Conservation (phyloP, 2,113 vertebrate genomes). For the Crocuta crocuta region DNA sequence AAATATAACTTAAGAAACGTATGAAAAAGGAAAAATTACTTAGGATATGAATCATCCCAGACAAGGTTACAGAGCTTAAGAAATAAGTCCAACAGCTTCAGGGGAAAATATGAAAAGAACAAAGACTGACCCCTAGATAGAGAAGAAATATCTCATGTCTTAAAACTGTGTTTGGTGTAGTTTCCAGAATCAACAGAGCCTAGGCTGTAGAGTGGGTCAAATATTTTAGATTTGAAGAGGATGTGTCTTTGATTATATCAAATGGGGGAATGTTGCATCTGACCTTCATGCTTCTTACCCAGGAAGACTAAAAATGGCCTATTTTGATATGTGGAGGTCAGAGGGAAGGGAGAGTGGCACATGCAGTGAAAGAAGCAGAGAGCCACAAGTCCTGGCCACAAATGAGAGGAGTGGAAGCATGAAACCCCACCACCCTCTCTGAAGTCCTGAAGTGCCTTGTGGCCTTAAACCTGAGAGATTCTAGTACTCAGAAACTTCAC, state of each 20-base stretch:
- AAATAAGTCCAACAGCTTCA: background rate
- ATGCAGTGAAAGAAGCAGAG: background rate
- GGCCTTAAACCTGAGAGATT: background rate
- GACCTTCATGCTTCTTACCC: background rate
- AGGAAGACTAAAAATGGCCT: background rate
- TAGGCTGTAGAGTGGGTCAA: background rate
- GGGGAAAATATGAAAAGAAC: constrained; percentile 27
- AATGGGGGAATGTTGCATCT: background rate
- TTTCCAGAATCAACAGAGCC: background rate
- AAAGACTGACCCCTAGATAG: background rate
- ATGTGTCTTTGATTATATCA: background rate
- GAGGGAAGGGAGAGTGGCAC: background rate
- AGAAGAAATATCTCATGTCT: background rate
- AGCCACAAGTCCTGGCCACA: background rate
- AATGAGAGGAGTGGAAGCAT: fast-evolving
- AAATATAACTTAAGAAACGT: constrained; percentile 11
- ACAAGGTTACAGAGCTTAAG: constrained; percentile 9
- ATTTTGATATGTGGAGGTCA: background rate
- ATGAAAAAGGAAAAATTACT: background rate
- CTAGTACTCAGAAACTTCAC: background rate
- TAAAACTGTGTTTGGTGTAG: background rate
- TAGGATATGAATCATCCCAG: background rate
- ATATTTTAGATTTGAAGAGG: constrained; percentile 2
- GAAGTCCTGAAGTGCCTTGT: background rate
- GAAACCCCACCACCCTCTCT: background rate